Conservation (phyloP, 2,113 vertebrate species). For the Gorsachius goisagi region DNA sequence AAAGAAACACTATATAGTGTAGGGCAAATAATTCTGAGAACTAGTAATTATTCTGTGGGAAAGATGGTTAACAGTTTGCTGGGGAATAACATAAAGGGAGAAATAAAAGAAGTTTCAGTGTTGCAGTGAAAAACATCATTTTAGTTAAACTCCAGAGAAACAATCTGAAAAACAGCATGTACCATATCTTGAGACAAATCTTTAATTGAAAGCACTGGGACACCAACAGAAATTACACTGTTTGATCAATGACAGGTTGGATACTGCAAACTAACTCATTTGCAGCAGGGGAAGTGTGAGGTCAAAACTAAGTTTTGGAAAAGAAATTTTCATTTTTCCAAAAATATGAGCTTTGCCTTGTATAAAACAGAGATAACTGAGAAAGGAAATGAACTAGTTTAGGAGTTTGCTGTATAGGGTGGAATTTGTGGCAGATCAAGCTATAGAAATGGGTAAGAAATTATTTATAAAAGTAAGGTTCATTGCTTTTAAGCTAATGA, state of each 20-base stretch:
- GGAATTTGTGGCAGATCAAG: background rate
- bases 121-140: background rate
- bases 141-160: slow-evolving; percentile 12
- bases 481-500: background rate
- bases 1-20: background rate
- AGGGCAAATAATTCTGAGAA: background rate
- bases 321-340: background rate
- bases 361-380: background rate
- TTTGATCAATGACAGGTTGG: background rate
- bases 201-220: slow-evolving; percentile 18
- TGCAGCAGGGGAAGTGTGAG: background rate
- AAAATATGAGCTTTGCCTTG: background rate
- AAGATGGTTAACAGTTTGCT: background rate
- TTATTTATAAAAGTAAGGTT: background rate
- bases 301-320: background rate
- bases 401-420: background rate
- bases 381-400: background rate
- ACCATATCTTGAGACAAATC: background rate
- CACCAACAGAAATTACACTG: background rate
- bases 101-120: background rate
- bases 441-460: background rate
- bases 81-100: background rate
- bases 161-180: background rate
- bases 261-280: background rate
- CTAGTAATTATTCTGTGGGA: background rate